Base-by-base conservation (phyloP, 2,888 invertebrate genomes). In the Drosophila histrio region DNA sequence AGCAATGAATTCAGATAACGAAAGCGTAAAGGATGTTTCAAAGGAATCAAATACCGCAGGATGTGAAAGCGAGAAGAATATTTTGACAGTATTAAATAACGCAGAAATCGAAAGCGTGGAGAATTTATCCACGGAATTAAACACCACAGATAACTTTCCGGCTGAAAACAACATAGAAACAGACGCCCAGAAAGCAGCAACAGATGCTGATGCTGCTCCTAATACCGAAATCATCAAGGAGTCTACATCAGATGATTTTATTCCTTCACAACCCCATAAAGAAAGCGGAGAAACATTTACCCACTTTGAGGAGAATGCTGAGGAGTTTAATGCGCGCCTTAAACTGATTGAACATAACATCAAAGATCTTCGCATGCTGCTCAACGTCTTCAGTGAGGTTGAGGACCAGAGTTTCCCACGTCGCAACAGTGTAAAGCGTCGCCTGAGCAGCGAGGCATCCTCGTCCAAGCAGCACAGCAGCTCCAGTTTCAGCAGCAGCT, bases 331-430 rank as follows among this genome's bases (percentile, higher is more conserved):
- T 3, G 39, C 46, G 1, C 79, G 89, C 5, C 58, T 90, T 9
- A 46, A 69, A 19, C 30, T 89, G 2, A 72, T 90, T 15, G 79
- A 89, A 15, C 58, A 68, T 11, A 72, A 83, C 2, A 88, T 90
- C 44, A 70, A 79, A 49, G 73, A 79, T 30, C 80, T 72, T 26
- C 80, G 84, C 3, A 72, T 52, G 56, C 39, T 88, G 3, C 57
- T 88, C 0, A 75, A 88, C 32, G 30, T 65, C 3, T 44, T 76
- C 3, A 54, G 50, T n/a, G 58, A 62, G 26, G 24, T 17, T 0
- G 75, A 80, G 3, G 68, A 66, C 11, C 21, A 22, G 6, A 19
- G 22, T 19, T 50, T 11, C 1, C 19, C 67, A 6, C 65, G 80
- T 21, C 52, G 52, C 11, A 36, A 50, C 32, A 69, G 59, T 15